Evolutionary conservation across 2,888 invertebrate species (phyloP), one percentile per base, ranked within the genome.

Genomic region (Achlya flavicornis): DNA sequence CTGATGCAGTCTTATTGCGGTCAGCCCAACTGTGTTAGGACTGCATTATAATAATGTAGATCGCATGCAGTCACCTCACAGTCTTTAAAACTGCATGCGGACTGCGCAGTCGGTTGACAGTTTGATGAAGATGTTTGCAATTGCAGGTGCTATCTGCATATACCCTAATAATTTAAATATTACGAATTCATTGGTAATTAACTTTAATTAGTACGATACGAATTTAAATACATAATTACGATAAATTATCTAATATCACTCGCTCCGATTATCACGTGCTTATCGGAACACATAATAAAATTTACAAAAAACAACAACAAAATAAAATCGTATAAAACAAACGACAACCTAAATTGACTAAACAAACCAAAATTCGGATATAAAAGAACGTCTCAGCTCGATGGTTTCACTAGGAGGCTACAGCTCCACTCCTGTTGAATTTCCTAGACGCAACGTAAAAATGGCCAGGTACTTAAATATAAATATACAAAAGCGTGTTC

Each of bases 171-270:
- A 35, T 35, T 35, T 35, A 35, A 35, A 62, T 61, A 10, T 57
- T 64, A 63, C 41, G 61, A 58, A 60, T 48, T 64, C 66, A 65
- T 59, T 67, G 46, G 16, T 35, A 61, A 53, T 65, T 64, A 61
- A 61, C 58, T 65, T 64, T 62, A 61, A 57, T 64, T 58, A 62
- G 60, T 66, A 62, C 76, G 75, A 75, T 77, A 76, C 70, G 68
- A 80, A 79, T 79, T 79, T 81, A 77, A 75, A 75, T 78, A 84
- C 75, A 83, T 75, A 76, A 85, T 80, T 73, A 80, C 80, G 83
- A 86, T 83, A 81, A 83, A 85, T 85, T 91, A 92, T 77, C 91
- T 92, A 91, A 90, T 92, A 92, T 92, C 92, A 92, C 92, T 80
- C 75, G 88, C 86, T 85, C 76, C 86, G 81, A 79, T 73, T 68